Evolutionary conservation across 2,797 vertebrate species (phyloP), one percentile per base, ranked within the genome.

Genomic region (Fringilla coelebs): DNA sequence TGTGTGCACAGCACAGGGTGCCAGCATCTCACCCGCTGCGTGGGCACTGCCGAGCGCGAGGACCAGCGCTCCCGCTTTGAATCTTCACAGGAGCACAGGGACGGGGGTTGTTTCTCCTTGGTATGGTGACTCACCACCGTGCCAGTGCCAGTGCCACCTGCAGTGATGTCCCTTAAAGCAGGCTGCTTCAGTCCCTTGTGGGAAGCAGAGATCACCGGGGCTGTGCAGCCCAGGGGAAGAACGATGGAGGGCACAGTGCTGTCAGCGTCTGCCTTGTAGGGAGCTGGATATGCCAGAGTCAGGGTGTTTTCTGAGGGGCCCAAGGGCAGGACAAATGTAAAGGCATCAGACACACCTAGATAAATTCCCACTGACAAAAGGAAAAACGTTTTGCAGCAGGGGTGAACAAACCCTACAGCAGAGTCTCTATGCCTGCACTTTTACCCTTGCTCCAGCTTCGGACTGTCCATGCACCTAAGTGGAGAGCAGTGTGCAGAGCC

Each of bases 1-100:
- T 68, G 28, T 34, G 25, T 31, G n/a, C 38, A 31, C 0, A 0
- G 36, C 3, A 0, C 5, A 3, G 57, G 45, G 32, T 52, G 66
- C 68, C 85, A 77, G 72, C 58, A 94, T 40, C 73, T 86, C 58
- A 45, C 46, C 7, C 3, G 3, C 36, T 75, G 34, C 1, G 2
- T 68, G 52, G 34, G 60, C 40, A 28, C 57, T n/a, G 25, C n/a
- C 2, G 1, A 45, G 36, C 46, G n/a, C 0, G 1, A 67, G 83
- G 55, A 83, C 12, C 46, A 49, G 58, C 1, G 0, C 18, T 87
- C 26, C 43, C 0, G 1, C 52, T 85, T 48, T 28, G 51, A 38
- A 66, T 41, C 57, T 41, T 45, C 65, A 29, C 34, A 71, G 62
- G 29, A 75, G 15, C 1, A 0, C 76, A 31, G 70, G 58, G 34